These are phyloP conservation scores for Daubentonia madagascariensis DNA, from an alignment of 2,113 vertebrate species.

Conservation along the genomic window DNA sequence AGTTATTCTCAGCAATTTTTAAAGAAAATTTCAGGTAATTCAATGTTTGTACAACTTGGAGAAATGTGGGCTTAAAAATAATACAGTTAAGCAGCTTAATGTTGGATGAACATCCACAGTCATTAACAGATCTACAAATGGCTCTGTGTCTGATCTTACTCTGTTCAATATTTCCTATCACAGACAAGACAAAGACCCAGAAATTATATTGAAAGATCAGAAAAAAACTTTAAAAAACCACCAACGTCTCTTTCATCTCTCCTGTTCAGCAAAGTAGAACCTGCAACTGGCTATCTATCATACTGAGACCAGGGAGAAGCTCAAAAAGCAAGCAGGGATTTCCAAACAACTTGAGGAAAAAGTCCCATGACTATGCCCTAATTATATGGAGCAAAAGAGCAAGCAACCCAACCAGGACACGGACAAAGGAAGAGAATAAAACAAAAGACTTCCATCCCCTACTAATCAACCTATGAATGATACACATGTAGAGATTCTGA, in stretches of 20 bases:
- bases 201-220: not conserved
- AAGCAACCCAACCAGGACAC: not conserved
- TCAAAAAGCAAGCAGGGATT: not conserved
- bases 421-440: not conserved
- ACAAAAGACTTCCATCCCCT: not conserved
- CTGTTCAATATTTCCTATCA: not conserved
- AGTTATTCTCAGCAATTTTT: constrained; percentile 21
- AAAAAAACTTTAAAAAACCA: constrained; percentile 31
- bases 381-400: not conserved
- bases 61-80: constrained; percentile 30
- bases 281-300: not conserved
- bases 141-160: not conserved
- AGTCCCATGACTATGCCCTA: not conserved
- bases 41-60: not conserved
- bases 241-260: not conserved
- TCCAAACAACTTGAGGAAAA: not conserved
- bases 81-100: not conserved
- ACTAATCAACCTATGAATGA: not conserved
- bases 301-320: not conserved
- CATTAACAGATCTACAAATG: not conserved
- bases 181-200: not conserved
- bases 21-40: constrained; percentile 37
- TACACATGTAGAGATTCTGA: not conserved
- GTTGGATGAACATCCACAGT: not conserved
- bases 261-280: not conserved